Base-by-base conservation (phyloP, 2,888 invertebrate species). In the Chymomyza fuscimana region DNA sequence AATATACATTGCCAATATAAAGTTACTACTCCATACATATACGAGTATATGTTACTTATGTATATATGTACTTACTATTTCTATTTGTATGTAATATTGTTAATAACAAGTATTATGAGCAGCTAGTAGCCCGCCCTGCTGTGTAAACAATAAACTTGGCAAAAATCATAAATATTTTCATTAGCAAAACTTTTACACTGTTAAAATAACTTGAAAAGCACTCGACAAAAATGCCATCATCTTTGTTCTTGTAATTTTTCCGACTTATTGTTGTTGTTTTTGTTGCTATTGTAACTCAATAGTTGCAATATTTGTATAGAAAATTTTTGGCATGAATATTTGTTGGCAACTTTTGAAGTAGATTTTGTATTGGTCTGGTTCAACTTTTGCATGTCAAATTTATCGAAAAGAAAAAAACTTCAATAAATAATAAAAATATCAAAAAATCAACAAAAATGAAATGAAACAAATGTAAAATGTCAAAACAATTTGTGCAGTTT, bases 91-190 rank as follows among this genome's bases (percentile, higher is more conserved):
- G 19, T 16, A 46, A 10, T 46, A 12, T 12, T 46, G 40, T 46
- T 46, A 12, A 32, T 4, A 46, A 12, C 40, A 46, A 46, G 40
- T 46, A 36, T 9, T 36, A 36, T 36, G 7, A 36, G 2, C 36
- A 12, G 40, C 40, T 4, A 36, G 9, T 7, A 12, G 40, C 40
- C 12, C 12, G 40, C 40, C 2, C 40, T 46, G 12, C 40, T 58
- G 54, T 74, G 76, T 73, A 86, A 80, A 85, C 83, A 82, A 85
- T 72, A 69, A 77, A 69, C 71, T 75, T 56, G 25, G 51, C 63
- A 74, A 71, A 85, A 82, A 58, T 77, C 77, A 86, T 68, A 70
- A 77, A 82, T 74, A 76, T 78, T 82, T 84, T 77, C 73, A 81
- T 75, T 77, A 80, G 66, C 29, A 25, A 22, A 73, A 65, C 22